Evolutionary conservation across 2,113 vertebrate species (phyloP).

Genomic region (Cebidichthys violaceus): DNA sequence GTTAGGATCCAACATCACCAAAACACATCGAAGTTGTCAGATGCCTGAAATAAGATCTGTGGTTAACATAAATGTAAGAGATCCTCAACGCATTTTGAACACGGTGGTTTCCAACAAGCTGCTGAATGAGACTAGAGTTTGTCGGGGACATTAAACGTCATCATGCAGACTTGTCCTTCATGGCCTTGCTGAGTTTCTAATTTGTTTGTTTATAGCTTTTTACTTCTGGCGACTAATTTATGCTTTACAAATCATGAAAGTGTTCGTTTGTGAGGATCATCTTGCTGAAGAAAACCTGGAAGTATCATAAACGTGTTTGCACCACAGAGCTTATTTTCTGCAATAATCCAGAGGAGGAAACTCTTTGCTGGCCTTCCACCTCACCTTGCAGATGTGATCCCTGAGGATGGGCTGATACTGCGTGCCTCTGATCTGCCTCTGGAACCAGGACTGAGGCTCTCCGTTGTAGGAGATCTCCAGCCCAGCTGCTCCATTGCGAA

Average conservation of each 20-base stretch:
- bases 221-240: no score
- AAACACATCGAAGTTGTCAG: background rate
- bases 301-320: no score
- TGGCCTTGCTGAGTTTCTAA: no score
- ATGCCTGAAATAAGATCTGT: background rate
- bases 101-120: no score
- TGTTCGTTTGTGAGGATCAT: background rate
- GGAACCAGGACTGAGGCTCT: constrained; percentile 98
- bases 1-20: background rate
- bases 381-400: constrained; percentile 98
- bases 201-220: no score
- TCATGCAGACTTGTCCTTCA: no score
- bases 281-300: no score
- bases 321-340: background rate
- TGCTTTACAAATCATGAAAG: background rate
- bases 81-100: no score
- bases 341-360: no score
- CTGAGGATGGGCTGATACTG: constrained; percentile 98
- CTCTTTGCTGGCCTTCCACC: no score
- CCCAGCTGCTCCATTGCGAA: constrained; percentile 91
- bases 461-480: constrained; percentile 96
- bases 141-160: no score
- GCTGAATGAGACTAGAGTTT: background rate
- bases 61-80: no score
- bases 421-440: constrained; percentile 93